phyloP scores from a whole-genome alignment of 2,888 invertebrate genomes.

The Bruchidius siliquastri region DNA sequence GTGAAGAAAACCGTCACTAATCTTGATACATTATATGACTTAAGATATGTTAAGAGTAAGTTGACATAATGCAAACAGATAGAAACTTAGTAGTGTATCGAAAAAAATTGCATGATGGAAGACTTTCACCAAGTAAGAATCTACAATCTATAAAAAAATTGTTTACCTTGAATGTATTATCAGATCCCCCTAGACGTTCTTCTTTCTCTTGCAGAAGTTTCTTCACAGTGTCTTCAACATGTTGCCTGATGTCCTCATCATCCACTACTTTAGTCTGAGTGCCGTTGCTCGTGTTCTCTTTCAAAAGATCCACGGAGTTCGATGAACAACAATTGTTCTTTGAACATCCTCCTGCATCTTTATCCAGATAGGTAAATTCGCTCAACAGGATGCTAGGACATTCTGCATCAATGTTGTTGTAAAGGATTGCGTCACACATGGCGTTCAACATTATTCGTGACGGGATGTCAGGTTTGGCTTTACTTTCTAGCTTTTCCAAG shows the following conservation, averaged over 20 bases:
- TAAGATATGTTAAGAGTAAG: no score
- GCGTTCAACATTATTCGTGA: slow-evolving; percentile 22
- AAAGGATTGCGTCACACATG: slow-evolving; percentile 26
- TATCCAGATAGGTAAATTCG: slow-evolving; percentile 6
- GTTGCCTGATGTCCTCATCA: not conserved
- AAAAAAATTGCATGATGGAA: no score
- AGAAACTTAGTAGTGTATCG: no score
- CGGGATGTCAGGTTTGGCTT: slow-evolving; percentile 13
- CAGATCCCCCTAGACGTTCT: not conserved
- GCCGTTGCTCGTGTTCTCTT: not conserved
- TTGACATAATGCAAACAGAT: no score
- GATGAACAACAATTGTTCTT: not conserved
- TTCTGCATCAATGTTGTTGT: slow-evolving; percentile 1
- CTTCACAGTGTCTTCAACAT: not conserved
- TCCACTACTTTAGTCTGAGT: not conserved
- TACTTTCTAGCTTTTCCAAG: slow-evolving; percentile 16
- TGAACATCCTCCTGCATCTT: not conserved
- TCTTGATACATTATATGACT: no score
- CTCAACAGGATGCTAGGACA: slow-evolving; percentile 7
- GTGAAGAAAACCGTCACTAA: no score
- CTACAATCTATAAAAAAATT: not conserved
- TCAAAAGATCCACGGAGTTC: not conserved
- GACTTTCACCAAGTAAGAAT: no score
- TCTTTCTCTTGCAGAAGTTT: not conserved
- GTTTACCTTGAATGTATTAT: not conserved